Evolutionary conservation across 2,888 invertebrate genomes (phyloP), one percentile per base, ranked within the genome.

Genomic region (Axea sp.): DNA sequence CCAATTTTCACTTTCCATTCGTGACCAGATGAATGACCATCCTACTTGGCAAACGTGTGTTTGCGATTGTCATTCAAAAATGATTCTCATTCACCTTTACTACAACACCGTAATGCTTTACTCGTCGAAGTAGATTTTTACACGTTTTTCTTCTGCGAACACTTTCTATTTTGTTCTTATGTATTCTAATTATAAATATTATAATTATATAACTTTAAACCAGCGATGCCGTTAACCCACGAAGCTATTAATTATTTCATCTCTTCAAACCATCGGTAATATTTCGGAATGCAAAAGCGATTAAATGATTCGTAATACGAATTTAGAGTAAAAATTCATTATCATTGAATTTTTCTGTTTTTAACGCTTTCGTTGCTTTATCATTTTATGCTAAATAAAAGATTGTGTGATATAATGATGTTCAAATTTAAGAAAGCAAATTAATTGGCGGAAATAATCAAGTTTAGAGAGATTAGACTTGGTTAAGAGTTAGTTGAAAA

Each of bases 1-100:
- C 77, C 77, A 80, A 83, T 84, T 85, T 85, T 85, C 84, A 86
- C 86, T 86, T 85, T 86, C 81, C 81, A 82, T 80, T 78, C 76
- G 51, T 77, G 77, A 78, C 75, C 71, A 51, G 37, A 47, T 59
- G 49, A 73, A 65, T 60, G 69, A 57, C 62, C 60, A 51, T 71
- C 55, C 31, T 15, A 28, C 62, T 55, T 30, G 55, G 53, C 73
- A 45, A 35, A 12, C 15, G 41, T 15, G 39, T 15, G 37, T 35
- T 33, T 24, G 24, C 12, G 19, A 47, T 47, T 49, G 49, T 47
- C 37, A 60, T 60, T 60, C 37, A 31, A 60, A 60, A 59, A 17
- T 33, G 19, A 57, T 24, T n/a, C n/a, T n/a, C n/a, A n/a, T n/a
- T n/a, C n/a, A n/a, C n/a, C n/a, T n/a, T n/a, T n/a, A n/a, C n/a